phyloP scores from a whole-genome alignment of 2,113 vertebrate species.

The Aegithalos caudatus region DNA sequence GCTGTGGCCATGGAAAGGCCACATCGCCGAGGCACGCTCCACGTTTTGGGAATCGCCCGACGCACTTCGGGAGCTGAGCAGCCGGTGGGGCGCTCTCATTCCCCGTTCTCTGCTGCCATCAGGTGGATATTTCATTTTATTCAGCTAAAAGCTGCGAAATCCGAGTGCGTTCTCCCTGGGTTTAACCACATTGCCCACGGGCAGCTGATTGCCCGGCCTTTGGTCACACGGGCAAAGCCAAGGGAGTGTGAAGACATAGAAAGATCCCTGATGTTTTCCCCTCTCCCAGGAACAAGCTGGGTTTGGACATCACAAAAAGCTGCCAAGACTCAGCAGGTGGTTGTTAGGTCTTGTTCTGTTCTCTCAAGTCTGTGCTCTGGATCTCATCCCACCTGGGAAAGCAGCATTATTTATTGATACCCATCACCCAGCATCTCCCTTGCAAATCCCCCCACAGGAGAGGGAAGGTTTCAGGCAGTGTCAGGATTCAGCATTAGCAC shows the following conservation, averaged over 20 bases:
- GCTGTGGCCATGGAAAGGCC: rapidly evolving
- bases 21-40: rapidly evolving
- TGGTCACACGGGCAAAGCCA: not conserved
- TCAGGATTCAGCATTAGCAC: not conserved
- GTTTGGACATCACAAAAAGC: not conserved
- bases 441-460: not conserved
- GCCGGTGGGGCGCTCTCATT: not conserved
- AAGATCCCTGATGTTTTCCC: not conserved
- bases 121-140: constrained; percentile 2
- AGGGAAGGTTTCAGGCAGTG: not conserved
- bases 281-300: not conserved
- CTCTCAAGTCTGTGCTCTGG: not conserved
- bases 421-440: not conserved
- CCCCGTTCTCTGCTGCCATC: constrained; percentile 56
- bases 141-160: not conserved
- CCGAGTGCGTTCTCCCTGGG: rapidly evolving
- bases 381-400: not conserved
- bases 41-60: rapidly evolving
- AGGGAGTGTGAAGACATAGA: rapidly evolving
- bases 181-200: not conserved
- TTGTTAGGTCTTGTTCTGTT: not conserved
- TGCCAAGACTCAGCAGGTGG: not conserved
- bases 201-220: not conserved
- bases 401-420: not conserved
- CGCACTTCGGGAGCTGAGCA: rapidly evolving